These are phyloP conservation scores for Anneissia japonica DNA, from an alignment of 35 echinoderm and acorn worm genomes.

Conservation along the genomic window DNA sequence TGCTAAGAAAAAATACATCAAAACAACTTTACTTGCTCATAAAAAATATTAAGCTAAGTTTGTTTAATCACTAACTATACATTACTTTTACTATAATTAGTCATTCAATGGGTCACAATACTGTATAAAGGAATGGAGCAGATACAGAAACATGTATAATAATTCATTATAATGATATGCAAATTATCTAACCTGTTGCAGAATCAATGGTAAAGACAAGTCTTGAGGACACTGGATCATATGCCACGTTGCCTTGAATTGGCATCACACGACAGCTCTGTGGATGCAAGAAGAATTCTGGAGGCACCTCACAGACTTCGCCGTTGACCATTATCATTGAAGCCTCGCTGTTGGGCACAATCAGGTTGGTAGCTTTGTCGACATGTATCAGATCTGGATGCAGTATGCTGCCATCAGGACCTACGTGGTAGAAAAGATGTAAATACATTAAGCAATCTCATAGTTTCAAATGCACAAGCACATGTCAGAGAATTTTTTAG, in stretches of 20 bases:
- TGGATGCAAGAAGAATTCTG: conserved; percentile 79
- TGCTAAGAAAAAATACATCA: no score
- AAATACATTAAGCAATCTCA: no score
- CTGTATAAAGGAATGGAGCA: no score
- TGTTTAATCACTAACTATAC: no score
- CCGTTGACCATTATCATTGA: conserved; percentile 55
- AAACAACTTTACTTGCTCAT: no score
- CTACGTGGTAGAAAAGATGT: no score
- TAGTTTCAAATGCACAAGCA: no score
- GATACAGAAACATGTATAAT: no score
- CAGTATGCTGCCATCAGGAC: conserved; percentile 55
- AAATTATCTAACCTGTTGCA: conserved; percentile 43
- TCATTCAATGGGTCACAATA: neutral
- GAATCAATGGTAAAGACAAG: conserved; percentile 74
- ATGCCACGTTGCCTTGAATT: conserved; percentile 83
- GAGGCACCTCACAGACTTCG: conserved; percentile 32
- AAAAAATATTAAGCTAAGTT: no score
- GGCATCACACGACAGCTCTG: conserved; percentile 71
- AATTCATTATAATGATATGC: no score
- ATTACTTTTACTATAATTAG: no score
- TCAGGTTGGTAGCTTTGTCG: conserved; percentile 62
- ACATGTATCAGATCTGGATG: conserved; percentile 62
- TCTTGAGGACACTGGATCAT: conserved; percentile 70
- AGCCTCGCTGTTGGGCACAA: conserved; percentile 66
- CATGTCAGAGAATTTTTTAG: no score